A percentile compares a stretch with the other conserved stretches of the same genome.
phyloP scores from a whole-genome alignment of 1,140 invertebrate genomes.

The Argopecten irradians region DNA sequence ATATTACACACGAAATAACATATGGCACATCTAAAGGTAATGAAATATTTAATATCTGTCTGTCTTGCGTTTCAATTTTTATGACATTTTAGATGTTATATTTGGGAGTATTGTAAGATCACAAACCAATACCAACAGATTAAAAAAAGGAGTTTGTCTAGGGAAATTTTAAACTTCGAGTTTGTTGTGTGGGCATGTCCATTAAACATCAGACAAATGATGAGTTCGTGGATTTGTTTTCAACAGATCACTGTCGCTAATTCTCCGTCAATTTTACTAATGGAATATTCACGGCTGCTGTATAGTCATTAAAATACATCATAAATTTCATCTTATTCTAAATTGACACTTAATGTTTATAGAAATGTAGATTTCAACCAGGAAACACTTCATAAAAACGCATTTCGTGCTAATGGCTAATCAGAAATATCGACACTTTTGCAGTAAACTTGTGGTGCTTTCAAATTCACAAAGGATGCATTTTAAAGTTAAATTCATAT shows the following conservation, averaged over 20 bases:
- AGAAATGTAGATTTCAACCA: neutral
- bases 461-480: neutral
- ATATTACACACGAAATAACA: neutral
- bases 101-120: neutral
- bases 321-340: neutral
- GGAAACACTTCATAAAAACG: neutral
- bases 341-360: neutral
- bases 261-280: neutral
- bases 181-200: neutral
- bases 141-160: no score
- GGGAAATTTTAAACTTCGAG: neutral
- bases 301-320: neutral
- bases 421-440: neutral
- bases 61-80: neutral
- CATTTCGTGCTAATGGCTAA: neutral
- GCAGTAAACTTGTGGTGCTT: neutral
- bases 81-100: neutral
- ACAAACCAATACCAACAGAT: neutral
- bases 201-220: neutral
- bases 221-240: no score
- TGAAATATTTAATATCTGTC: neutral
- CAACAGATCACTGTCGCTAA: neutral
- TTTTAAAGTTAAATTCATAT: neutral
- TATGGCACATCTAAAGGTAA: conserved; percentile 1
- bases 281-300: neutral